Evolutionary conservation across 2,797 vertebrate genomes (phyloP).

Genomic region (Notamacropus eugenii): DNA sequence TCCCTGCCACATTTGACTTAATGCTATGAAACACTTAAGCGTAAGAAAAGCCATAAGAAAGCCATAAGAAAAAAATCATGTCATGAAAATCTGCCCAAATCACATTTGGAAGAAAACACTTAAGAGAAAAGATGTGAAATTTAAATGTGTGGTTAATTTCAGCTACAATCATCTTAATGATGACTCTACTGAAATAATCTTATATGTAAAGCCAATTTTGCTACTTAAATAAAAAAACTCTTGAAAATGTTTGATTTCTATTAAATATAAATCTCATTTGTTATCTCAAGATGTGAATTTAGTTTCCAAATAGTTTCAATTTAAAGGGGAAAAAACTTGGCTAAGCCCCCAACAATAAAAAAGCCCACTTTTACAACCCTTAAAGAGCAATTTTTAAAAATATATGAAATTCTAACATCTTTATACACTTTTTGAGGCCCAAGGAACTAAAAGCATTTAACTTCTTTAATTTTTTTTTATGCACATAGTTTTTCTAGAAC

Average conservation of each 20-base stretch:
- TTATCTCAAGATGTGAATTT: conserved; percentile 22
- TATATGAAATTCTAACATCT: conserved; percentile 19
- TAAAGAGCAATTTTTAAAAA: conserved; percentile 42
- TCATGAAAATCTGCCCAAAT: background rate
- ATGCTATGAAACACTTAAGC: background rate
- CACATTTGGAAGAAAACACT: conserved; percentile 29
- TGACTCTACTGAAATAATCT: background rate
- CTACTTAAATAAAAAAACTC: conserved; percentile 21
- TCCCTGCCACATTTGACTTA: conserved; percentile 25
- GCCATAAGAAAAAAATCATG: background rate
- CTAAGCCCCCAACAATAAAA: conserved; percentile 20
- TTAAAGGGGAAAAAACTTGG: conserved; percentile 20
- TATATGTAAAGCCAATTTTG: background rate
- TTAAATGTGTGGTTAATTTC: background rate
- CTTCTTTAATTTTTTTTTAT: conserved; percentile 32
- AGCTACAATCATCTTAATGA: conserved; percentile 38
- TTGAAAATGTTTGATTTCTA: conserved; percentile 23
- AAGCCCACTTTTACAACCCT: background rate
- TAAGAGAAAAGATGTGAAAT: conserved; percentile 32
- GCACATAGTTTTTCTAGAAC: conserved; percentile 18
- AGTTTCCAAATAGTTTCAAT: conserved; percentile 50
- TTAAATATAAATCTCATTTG: conserved; percentile 17
- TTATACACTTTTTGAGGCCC: conserved; percentile 20
- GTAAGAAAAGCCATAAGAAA: background rate
- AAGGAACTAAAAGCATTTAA: conserved; percentile 16